Evolutionary conservation across 2,797 vertebrate genomes (phyloP).

Genomic region (Diceros bicornis): DNA sequence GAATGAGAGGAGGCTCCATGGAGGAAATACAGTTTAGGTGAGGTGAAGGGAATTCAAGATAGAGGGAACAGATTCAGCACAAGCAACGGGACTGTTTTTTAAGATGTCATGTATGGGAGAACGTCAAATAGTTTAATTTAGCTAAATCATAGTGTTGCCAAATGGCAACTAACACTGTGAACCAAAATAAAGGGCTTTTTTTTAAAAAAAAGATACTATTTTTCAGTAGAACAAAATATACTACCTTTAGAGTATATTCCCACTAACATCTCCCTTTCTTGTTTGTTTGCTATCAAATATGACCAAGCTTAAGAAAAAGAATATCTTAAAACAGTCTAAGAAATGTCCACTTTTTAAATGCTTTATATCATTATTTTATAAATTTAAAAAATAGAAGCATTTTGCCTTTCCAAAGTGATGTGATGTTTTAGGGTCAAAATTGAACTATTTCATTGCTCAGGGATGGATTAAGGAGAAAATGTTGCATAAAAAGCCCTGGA

Average conservation of each 20-base stretch:
- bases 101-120: neutral
- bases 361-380: neutral
- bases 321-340: neutral
- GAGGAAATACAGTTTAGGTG: neutral
- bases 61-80: neutral
- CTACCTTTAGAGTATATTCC: neutral
- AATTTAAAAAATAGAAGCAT: neutral
- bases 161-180: neutral
- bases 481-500: neutral
- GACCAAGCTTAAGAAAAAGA: neutral
- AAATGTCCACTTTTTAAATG: neutral
- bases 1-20: neutral
- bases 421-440: neutral
- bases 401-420: slow-evolving; percentile 26
- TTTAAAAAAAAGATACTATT: neutral
- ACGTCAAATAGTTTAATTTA: slow-evolving; percentile 14
- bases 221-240: neutral
- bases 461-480: neutral
- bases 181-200: neutral
- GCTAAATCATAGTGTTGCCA: neutral
- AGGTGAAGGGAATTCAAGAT: neutral
- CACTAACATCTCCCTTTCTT: neutral
- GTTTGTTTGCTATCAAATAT: neutral
- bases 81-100: neutral
- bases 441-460: neutral